A percentile compares a stretch with the other conserved stretches of the same genome.
Evolutionary conservation across 1,140 invertebrate genomes (phyloP).

Genomic region (Rhagoletis pomonella): DNA sequence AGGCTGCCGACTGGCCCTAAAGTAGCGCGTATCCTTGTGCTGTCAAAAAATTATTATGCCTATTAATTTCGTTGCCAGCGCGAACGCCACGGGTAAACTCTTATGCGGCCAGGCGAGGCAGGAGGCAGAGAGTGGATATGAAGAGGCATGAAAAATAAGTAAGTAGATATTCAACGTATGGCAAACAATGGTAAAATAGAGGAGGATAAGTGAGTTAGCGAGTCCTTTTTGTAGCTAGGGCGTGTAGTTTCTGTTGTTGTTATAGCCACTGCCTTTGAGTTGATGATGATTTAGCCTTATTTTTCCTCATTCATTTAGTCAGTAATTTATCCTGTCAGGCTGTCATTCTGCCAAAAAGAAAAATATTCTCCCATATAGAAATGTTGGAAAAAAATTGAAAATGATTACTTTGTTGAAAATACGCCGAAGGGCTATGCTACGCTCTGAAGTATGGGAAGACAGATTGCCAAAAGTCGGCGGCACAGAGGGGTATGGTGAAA

Average conservation of each 20-base stretch:
- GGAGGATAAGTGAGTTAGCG: constrained; percentile 37
- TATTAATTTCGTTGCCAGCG: constrained; percentile 69
- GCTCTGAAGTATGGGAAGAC: constrained; percentile 5
- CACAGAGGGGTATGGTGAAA: neutral
- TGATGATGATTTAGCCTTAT: constrained; percentile 55
- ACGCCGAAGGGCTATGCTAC: neutral
- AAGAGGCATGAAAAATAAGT: constrained; percentile 16
- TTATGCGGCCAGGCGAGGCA: neutral
- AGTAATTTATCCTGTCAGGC: constrained; percentile 74
- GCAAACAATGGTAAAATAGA: constrained; percentile 13
- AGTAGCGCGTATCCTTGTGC: constrained; percentile 70
- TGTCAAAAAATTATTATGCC: constrained; percentile 75
- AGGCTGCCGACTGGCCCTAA: constrained; percentile 56
- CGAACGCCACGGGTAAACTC: constrained; percentile 48
- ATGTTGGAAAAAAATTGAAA: constrained; percentile 52
- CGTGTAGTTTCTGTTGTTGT: constrained; percentile 7
- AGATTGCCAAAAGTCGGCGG: constrained; percentile 12
- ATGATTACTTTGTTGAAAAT: constrained; percentile 52
- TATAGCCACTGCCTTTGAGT: constrained; percentile 19
- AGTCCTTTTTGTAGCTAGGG: neutral
- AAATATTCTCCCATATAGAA: constrained; percentile 55
- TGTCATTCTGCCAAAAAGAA: constrained; percentile 72
- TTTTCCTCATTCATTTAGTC: constrained; percentile 62
- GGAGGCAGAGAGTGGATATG: neutral
- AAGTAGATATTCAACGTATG: constrained; percentile 33